phyloP scores from a whole-genome alignment of 2,888 invertebrate species.

The Drosophila cracens region DNA sequence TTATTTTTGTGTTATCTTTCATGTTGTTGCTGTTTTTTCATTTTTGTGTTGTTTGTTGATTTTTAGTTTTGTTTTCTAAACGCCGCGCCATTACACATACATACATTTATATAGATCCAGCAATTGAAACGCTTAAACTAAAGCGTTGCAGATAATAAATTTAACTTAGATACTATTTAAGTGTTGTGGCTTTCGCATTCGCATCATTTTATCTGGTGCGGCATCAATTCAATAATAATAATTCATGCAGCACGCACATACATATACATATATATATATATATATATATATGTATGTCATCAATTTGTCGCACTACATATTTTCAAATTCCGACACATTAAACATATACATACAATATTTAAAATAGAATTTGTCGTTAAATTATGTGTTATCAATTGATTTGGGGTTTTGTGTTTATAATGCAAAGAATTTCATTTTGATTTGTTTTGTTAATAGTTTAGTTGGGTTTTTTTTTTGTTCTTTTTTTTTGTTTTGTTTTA shows the following conservation, averaged over 20 bases:
- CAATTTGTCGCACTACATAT: background rate
- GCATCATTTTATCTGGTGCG: slow-evolving; percentile 30
- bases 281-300: background rate
- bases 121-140: slow-evolving; percentile 74
- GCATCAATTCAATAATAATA: slow-evolving; percentile 58
- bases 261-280: slow-evolving; percentile 10
- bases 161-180: slow-evolving; percentile 77
- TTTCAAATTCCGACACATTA: slow-evolving; percentile 78
- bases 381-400: slow-evolving; percentile 73
- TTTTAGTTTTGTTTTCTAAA: slow-evolving; percentile 60
- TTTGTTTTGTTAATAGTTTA: slow-evolving; percentile 53
- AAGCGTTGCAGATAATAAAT: slow-evolving; percentile 72
- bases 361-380: slow-evolving; percentile 75
- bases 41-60: slow-evolving; percentile 34
- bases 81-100: slow-evolving; percentile 51
- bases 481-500: slow-evolving; percentile 33
- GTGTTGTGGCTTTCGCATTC: slow-evolving; percentile 54
- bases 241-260: slow-evolving; percentile 54
- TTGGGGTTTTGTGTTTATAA: slow-evolving; percentile 55
- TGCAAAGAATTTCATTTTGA: slow-evolving; percentile 67
- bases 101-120: slow-evolving; percentile 65
- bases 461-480: slow-evolving; percentile 28
- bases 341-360: slow-evolving; percentile 80
- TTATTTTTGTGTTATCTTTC: slow-evolving; percentile 32
- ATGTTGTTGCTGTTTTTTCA: slow-evolving; percentile 47